Evolutionary conservation across 2,797 vertebrate genomes (phyloP).

Genomic region (Sebastes nivosus): DNA sequence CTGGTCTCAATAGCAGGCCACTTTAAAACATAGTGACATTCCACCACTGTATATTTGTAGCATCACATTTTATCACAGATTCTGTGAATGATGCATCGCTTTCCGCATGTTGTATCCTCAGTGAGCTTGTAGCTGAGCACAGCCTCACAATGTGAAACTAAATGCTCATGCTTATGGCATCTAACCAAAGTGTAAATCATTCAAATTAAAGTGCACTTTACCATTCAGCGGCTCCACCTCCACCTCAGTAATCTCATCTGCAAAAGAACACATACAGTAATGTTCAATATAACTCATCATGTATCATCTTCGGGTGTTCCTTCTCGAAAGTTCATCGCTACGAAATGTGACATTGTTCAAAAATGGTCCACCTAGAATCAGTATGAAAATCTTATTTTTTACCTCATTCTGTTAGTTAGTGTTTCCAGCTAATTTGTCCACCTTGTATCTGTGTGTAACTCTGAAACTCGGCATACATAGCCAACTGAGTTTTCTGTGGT

Average conservation of each 20-base stretch:
- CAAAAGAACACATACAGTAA: constrained; percentile 36
- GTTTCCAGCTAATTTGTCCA: background rate
- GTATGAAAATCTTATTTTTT: background rate
- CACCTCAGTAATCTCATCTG: constrained; percentile 76
- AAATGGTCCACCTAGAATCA: background rate
- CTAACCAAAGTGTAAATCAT: background rate
- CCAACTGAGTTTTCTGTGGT: background rate
- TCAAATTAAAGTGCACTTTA: constrained; percentile 53
- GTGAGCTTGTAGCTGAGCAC: background rate
- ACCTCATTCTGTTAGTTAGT: background rate
- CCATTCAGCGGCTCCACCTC: constrained; percentile 82
- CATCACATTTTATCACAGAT: background rate
- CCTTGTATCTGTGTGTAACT: background rate
- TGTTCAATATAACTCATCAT: background rate
- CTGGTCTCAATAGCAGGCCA: background rate
- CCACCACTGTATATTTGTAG: background rate
- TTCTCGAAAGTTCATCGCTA: background rate
- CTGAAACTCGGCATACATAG: background rate
- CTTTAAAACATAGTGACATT: background rate
- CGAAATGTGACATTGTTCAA: background rate
- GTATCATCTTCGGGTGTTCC: background rate
- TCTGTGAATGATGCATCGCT: background rate
- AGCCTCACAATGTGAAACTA: background rate
- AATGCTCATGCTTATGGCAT: background rate
- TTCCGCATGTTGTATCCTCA: background rate